Evolutionary conservation across 2,797 vertebrate genomes (phyloP), one percentile per base, ranked within the genome.

Genomic region (Sciaenops ocellatus): DNA sequence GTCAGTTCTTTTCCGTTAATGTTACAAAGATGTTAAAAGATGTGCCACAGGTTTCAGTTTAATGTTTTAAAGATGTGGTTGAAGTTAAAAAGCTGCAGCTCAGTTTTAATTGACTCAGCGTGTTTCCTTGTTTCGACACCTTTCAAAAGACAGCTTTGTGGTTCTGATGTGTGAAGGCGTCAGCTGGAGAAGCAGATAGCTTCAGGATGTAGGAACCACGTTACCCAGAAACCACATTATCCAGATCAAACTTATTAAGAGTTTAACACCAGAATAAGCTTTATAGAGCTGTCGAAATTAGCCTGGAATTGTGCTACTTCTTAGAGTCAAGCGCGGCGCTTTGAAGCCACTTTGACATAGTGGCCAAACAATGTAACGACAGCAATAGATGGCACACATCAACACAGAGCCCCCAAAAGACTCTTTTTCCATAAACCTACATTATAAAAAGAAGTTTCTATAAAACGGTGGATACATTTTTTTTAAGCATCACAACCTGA

Each of bases 21-120:
- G 38, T 41, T 42, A 22, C 59, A 83, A 85, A 74, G 46, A 67
- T 65, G 42, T 82, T 80, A 76, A 76, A 87, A 60, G 52, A 71
- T 24, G 34, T 20, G 28, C 54, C 0, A 13, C 52, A 34, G 34
- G 73, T 81, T 80, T 73, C 1, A 11, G 46, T 22, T 57, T 69
- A 70, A 79, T 50, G 73, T 47, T 77, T 80, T 55, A 79, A 85
- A 85, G 82, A 80, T 79, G 86, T 65, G 76, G 68, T 66, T 42
- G 38, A 56, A 67, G 41, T 41, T 57, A 22, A 78, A 82, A 82
- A 28, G 57, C 79, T 15, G 10, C 62, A 57, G 79, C 54, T 62
- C 15, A 0, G 46, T 82, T 86, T 38, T 87, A 63, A 86, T 72
- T 22, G 38, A 84, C 72, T 85, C 78, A 34, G 67, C 42, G 0